Evolutionary conservation across 2,797 vertebrate genomes (phyloP).

Genomic region (Thalassophryne amazonica): DNA sequence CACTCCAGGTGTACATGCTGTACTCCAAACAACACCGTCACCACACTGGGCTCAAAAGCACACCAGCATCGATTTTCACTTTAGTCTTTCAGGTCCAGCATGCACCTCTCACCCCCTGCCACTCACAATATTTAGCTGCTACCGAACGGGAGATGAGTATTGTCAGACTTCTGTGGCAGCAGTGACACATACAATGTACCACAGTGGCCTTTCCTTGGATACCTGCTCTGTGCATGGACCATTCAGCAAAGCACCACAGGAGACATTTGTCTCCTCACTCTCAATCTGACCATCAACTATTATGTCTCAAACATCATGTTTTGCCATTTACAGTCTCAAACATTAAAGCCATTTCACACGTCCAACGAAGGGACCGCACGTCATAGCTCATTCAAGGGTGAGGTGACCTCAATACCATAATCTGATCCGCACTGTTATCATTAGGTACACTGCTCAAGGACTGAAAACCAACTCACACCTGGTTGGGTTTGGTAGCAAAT

Average conservation of each 20-base stretch:
- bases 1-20: constrained; percentile 46
- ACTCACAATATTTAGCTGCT: constrained; percentile 75
- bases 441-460: no score
- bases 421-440: no score
- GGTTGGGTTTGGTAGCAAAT: no score
- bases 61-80: constrained; percentile 77
- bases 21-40: constrained; percentile 10
- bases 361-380: no score
- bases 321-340: no score
- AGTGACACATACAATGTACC: constrained; percentile 61
- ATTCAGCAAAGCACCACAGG: constrained; percentile 66
- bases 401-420: no score
- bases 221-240: constrained; percentile 46
- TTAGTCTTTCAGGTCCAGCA: constrained; percentile 67
- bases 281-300: constrained; percentile 35
- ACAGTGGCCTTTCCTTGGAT: constrained; percentile 65
- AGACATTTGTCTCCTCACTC: constrained; percentile 55
- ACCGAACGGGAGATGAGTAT: constrained; percentile 69
- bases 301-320: no score
- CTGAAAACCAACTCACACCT: no score
- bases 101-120: constrained; percentile 62
- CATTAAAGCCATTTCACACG: no score
- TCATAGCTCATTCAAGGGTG: no score
- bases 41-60: constrained; percentile 43
- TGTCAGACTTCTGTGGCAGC: constrained; percentile 58